phyloP scores from a whole-genome alignment of 2,113 vertebrate genomes.

The Salminus brasiliensis region DNA sequence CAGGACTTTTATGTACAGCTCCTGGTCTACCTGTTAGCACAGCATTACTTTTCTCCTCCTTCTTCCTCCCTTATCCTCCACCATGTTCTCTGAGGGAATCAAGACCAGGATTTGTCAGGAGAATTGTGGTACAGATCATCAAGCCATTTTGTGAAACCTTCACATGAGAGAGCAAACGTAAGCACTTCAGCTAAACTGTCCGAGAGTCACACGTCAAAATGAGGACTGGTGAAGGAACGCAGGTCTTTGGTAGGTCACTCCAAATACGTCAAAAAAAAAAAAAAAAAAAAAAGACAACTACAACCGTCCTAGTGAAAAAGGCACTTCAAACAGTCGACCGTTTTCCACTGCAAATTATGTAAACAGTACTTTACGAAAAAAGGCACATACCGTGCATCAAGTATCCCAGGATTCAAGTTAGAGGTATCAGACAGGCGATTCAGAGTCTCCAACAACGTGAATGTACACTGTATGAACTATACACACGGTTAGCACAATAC shows the following conservation, averaged over 20 bases:
- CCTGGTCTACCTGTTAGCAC: not conserved
- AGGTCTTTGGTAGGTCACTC: constrained; percentile 52
- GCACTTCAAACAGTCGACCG: constrained; percentile 53
- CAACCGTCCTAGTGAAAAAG: constrained; percentile 45
- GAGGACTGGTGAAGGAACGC: constrained; percentile 12
- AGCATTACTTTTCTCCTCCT: not conserved
- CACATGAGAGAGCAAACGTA: constrained; percentile 35
- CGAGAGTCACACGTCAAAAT: constrained; percentile 23
- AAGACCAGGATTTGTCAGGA: not conserved
- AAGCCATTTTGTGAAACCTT: constrained; percentile 32
- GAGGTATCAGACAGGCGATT: constrained; percentile 40
- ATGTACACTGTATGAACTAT: constrained; percentile 28
- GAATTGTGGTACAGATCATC: constrained; percentile 14
- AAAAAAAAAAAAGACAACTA: too few relatives aligned
- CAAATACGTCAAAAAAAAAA: too few relatives aligned
- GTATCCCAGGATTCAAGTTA: constrained; percentile 58
- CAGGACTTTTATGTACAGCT: constrained; percentile 29
- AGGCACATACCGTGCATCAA: constrained; percentile 62
- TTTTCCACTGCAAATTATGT: constrained; percentile 50
- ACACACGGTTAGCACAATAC: constrained; percentile 44
- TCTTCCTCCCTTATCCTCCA: not conserved
- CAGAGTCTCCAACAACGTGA: constrained; percentile 20
- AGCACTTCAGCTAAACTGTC: constrained; percentile 31
- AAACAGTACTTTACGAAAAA: constrained; percentile 51
- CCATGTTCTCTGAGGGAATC: constrained; percentile 5